A percentile compares a stretch with the other conserved stretches of the same genome.
These are phyloP conservation scores for Scrobipalpa costella DNA, from an alignment of 2,888 invertebrate species.

Conservation along the genomic window DNA sequence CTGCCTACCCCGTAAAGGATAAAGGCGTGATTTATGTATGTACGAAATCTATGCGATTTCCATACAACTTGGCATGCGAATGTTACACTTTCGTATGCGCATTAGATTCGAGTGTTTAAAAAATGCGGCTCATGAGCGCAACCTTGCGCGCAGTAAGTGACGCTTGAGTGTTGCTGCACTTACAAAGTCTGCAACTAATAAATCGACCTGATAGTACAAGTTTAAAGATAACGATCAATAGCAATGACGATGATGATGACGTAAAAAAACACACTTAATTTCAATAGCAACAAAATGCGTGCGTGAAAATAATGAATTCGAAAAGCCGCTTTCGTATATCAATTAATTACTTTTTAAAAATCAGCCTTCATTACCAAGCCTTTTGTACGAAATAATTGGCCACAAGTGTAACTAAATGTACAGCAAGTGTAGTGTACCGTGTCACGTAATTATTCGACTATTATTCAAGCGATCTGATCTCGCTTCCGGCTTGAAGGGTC, in stretches of 20 bases:
- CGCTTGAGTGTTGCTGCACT: too few species aligned
- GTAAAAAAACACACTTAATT: not conserved
- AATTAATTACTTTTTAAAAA: slow-evolving; percentile 1
- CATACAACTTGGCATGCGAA: too few species aligned
- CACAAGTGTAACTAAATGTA: not conserved
- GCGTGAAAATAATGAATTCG: not conserved
- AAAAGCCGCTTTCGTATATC: not conserved
- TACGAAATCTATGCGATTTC: too few species aligned
- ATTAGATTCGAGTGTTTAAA: too few species aligned
- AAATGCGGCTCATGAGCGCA: too few species aligned
- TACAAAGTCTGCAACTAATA: too few species aligned
- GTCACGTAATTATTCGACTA: slow-evolving; percentile 34
- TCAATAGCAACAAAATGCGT: not conserved
- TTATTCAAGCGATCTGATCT: slow-evolving; percentile 34
- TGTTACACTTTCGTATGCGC: too few species aligned
- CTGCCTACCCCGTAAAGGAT: too few species aligned
- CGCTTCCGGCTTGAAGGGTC: slow-evolving; percentile 29
- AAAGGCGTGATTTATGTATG: too few species aligned
- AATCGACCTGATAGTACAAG: too few species aligned
- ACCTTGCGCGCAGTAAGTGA: too few species aligned
- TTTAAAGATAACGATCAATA: too few species aligned
- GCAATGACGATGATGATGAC: not conserved
- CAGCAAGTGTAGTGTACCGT: slow-evolving; percentile 17
- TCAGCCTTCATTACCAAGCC: slow-evolving; percentile 1
- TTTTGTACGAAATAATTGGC: not conserved